Conservation (phyloP, 2,888 invertebrate genomes). For the Acleris laterana region DNA sequence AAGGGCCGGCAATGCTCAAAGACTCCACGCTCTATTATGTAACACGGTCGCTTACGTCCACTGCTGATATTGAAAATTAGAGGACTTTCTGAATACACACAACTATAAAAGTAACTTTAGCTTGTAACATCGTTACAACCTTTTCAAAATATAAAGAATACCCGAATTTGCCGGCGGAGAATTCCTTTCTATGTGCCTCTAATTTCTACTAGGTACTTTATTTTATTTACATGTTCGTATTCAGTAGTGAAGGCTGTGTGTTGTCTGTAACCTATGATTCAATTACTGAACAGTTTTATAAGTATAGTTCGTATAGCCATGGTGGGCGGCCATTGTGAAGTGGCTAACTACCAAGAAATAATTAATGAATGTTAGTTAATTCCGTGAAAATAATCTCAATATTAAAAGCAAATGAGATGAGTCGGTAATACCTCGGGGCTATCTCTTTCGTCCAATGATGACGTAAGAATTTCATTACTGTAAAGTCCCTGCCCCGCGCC, state of each 20-base stretch:
- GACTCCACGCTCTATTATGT: constrained; percentile 42
- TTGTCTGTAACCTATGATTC: too few relatives aligned
- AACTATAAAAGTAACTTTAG: neutral
- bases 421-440: constrained; percentile 63
- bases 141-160: neutral
- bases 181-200: too few relatives aligned
- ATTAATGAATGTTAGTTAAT: constrained; percentile 46
- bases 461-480: constrained; percentile 78
- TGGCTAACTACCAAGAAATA: constrained; percentile 37
- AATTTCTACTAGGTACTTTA: too few relatives aligned
- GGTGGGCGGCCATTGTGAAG: too few relatives aligned
- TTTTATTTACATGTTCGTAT: too few relatives aligned
- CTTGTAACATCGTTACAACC: neutral
- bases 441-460: constrained; percentile 59
- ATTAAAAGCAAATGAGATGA: constrained; percentile 61
- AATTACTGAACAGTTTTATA: too few relatives aligned
- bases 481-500: constrained; percentile 47
- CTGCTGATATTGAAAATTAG: constrained; percentile 18
- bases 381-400: constrained; percentile 53
- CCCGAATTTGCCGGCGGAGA: too few relatives aligned
- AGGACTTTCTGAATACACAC: constrained; percentile 14
- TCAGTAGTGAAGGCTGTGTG: too few relatives aligned
- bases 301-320: too few relatives aligned
- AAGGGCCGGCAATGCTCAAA: constrained; percentile 43
- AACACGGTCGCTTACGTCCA: constrained; percentile 23